Evolutionary conservation across 1,140 invertebrate species (phyloP), one percentile per base, ranked within the genome.

Genomic region (Diabrotica virgifera): DNA sequence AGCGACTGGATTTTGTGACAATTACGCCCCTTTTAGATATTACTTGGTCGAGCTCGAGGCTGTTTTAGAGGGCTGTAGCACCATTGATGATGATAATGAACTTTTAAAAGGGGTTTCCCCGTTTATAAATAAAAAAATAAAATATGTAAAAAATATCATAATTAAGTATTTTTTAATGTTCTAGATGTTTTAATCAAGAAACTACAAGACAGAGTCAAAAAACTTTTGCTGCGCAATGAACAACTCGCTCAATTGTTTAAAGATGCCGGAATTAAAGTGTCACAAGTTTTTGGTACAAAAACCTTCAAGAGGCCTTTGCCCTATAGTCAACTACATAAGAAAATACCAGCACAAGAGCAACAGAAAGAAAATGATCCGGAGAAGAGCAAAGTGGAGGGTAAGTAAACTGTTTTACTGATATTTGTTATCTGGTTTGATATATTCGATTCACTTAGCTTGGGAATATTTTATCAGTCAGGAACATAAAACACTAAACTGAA

Each of bases 231-330:
- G 6, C 75, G 81, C 61, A 81, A 80, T 72, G 80, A 81, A 67
- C 79, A 81, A 67, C 71, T 84, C 5, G 74, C 75, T 36, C 74
- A 72, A 61, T 74, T 83, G 35, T 68, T 84, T 10, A 75, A 72
- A 55, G 73, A 77, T 69, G 80, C 81, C 24, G 78, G 80, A 50
- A 81, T 83, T 52, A 73, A 72, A 38, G 70, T 82, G 36, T 82
- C 82, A 40, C 58, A 60, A 52, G 72, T 24, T 24, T 24, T 24
- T 24, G 24, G 24, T 24, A 24, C 24, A 24, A 24, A 24, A 24
- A 24, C 24, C 24, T 24, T 24, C 24, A 24, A 24, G 24, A 1
- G 24, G 24, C 24, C 24, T 24, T 24, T 24, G 24, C 24, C 24
- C 24, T 24, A 24, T 24, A 24, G 24, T 24, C 24, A 24, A 4